phyloP scores from a whole-genome alignment of 2,797 vertebrate genomes.

The Leptatherina wallacei region DNA sequence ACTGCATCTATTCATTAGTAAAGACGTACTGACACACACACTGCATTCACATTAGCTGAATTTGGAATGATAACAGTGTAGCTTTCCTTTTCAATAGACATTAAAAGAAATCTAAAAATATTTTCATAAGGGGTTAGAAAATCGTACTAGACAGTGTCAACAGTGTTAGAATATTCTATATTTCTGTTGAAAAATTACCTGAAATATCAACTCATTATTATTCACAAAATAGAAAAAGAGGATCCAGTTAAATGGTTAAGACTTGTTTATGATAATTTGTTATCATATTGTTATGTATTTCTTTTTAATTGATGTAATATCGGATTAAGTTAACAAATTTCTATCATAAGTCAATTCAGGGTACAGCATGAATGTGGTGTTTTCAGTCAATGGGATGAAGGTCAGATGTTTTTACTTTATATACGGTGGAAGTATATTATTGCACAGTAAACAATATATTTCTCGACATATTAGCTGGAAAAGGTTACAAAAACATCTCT shows the following conservation, averaged over 20 bases:
- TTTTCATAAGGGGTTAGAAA: too few species aligned
- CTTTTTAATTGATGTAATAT: neutral
- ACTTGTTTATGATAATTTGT: neutral
- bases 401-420: neutral
- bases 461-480: neutral
- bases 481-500: neutral
- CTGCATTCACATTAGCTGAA: conserved; percentile 26
- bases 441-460: neutral
- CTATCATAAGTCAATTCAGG: neutral
- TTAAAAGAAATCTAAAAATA: too few species aligned
- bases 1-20: conserved; percentile 38
- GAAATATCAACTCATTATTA: neutral
- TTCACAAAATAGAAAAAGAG: neutral
- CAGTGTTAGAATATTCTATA: neutral
- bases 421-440: neutral
- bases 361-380: neutral
- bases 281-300: neutral
- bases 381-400: neutral
- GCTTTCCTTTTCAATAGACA: conserved; percentile 16
- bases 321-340: neutral
- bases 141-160: neutral
- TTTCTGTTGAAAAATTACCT: neutral
- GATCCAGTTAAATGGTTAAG: neutral
- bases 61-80: conserved; percentile 14
- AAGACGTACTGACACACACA: conserved; percentile 21